Evolutionary conservation across 2,797 vertebrate genomes (phyloP).

Genomic region (Kryptolebias ocellatus): DNA sequence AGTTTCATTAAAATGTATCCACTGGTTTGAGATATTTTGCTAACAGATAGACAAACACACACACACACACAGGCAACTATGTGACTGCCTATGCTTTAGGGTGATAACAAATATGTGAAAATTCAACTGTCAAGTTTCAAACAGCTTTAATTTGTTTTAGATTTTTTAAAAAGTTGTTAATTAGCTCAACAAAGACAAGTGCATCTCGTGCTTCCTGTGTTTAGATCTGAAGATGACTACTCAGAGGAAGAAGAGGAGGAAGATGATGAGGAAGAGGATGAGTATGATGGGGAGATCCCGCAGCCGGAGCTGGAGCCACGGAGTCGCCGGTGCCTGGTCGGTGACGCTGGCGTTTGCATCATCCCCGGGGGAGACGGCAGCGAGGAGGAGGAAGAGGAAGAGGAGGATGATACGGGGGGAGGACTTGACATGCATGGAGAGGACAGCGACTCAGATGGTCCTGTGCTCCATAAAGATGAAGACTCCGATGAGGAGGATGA

Average conservation of each 20-base stretch:
- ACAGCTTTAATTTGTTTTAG: no score
- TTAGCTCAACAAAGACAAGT: no score
- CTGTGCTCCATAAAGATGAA: conserved; percentile 92
- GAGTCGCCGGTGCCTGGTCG: conserved; percentile 83
- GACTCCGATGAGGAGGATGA: conserved; percentile 89
- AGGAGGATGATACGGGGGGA: conserved; percentile 73
- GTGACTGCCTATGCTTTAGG: no score
- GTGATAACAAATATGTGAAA: no score
- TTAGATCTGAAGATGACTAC: conserved; percentile 96
- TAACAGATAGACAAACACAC: no score
- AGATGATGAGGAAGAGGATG: conserved; percentile 81
- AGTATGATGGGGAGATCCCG: conserved; percentile 81
- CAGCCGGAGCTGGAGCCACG: conserved; percentile 81
- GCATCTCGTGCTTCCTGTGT: not conserved
- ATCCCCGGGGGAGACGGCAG: conserved; percentile 87
- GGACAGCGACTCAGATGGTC: conserved; percentile 94
- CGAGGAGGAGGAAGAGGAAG: conserved; percentile 75
- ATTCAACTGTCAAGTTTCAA: no score
- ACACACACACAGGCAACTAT: no score
- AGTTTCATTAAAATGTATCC: no score
- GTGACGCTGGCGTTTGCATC: conserved; percentile 85
- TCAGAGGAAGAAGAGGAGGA: conserved; percentile 83
- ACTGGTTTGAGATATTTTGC: no score
- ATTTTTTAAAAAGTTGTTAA: no score
- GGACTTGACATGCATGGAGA: conserved; percentile 81